Percentiles rank a stretch among this genome's conserved stretches.
These are phyloP conservation scores for Taurulus bubalis DNA, from an alignment of 2,113 vertebrate species.

Conservation along the genomic window DNA sequence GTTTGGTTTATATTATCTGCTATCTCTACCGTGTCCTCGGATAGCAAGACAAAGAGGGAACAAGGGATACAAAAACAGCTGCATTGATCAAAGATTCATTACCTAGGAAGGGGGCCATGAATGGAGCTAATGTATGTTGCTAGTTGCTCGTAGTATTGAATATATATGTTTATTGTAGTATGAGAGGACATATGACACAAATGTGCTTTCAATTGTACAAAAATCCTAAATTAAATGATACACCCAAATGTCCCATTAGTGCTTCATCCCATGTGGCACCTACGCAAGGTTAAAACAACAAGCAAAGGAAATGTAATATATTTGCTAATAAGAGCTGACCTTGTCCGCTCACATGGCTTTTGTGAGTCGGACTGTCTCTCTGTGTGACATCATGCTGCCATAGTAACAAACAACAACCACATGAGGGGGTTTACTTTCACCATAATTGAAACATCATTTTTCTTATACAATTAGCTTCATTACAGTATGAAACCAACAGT, in stretches of 20 bases:
- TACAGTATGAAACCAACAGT: background rate
- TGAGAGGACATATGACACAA: background rate
- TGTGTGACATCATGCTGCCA: constrained; percentile 30
- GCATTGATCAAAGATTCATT: constrained; percentile 17
- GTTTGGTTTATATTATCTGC: constrained; percentile 25
- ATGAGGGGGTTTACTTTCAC: background rate
- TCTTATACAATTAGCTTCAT: constrained; percentile 11
- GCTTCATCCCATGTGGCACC: constrained; percentile 2
- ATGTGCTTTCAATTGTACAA: constrained; percentile 1
- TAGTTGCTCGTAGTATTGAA: background rate
- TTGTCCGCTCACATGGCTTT: constrained; percentile 12
- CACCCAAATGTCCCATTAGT: background rate
- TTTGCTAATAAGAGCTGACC: constrained; percentile 29
- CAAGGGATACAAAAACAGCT: constrained; percentile 12
- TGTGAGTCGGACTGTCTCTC: background rate
- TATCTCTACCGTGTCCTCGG: constrained; percentile 19
- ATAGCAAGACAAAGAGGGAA: constrained; percentile 31
- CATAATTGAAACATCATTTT: background rate
- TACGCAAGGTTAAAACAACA: background rate
- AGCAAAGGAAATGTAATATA: constrained; percentile 17
- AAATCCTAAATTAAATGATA: background rate
- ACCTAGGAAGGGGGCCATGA: background rate
- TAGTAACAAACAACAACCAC: constrained; percentile 29
- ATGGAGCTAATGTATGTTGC: background rate
- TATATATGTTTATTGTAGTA: background rate